phyloP scores from a whole-genome alignment of 2,113 vertebrate genomes.

The Syngnathus typhle region DNA sequence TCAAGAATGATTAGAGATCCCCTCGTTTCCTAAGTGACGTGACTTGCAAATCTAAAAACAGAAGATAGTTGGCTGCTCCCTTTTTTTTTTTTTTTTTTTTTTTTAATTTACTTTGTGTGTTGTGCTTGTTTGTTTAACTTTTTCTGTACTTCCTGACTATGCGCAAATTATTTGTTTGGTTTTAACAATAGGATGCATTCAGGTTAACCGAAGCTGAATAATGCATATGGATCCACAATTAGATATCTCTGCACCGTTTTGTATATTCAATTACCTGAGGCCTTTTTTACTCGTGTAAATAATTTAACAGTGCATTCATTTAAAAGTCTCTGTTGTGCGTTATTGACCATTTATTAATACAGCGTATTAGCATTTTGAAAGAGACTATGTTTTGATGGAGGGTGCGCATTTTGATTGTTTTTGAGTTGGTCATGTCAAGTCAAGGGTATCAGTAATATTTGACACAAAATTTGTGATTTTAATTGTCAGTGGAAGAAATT shows the following conservation, averaged over 20 bases:
- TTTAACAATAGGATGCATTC: constrained; percentile 46
- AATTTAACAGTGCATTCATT: constrained; percentile 33
- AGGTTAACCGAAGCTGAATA: too few relatives aligned
- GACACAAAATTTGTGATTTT: too few relatives aligned
- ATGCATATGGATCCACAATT: constrained; percentile 32
- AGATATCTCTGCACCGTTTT: constrained; percentile 42
- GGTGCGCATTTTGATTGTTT: too few relatives aligned
- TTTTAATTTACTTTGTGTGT: neutral
- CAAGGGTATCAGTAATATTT: too few relatives aligned
- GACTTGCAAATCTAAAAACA: constrained; percentile 48
- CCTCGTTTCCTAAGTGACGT: constrained; percentile 48
- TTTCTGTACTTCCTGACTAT: neutral
- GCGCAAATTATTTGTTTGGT: constrained; percentile 14
- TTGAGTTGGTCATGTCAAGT: too few relatives aligned
- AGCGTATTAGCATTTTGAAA: neutral
- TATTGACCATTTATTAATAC: neutral
- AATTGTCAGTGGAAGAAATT: too few relatives aligned
- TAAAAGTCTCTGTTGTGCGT: neutral
- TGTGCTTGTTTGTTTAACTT: neutral
- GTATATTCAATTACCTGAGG: constrained; percentile 49
- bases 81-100: neutral
- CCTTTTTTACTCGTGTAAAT: constrained; percentile 38
- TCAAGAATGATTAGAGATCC: constrained; percentile 55
- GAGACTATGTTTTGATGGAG: too few relatives aligned
- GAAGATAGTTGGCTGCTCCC: neutral